A percentile compares a stretch with the other conserved stretches of the same genome.
phyloP scores from a whole-genome alignment of 2,888 invertebrate genomes.

The Melinopterus prodromus region DNA sequence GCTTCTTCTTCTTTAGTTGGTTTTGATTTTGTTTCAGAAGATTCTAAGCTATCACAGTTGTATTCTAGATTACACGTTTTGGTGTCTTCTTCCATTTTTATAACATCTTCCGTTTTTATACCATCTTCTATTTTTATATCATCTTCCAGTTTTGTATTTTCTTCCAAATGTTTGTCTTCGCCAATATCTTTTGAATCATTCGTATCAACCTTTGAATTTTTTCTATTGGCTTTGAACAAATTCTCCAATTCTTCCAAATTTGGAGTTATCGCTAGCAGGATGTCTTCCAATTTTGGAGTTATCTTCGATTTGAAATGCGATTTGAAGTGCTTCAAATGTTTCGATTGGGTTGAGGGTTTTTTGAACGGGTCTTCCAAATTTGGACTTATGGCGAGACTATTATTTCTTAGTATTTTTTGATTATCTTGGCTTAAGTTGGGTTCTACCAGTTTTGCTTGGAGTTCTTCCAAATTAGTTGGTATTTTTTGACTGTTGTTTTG shows the following conservation, averaged over 20 bases:
- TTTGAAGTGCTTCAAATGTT: background rate
- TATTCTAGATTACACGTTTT: background rate
- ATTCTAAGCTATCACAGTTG: background rate
- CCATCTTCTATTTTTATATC: background rate
- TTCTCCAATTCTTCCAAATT: slow-evolving; percentile 4
- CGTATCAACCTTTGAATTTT: background rate
- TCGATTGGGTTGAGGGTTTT: background rate
- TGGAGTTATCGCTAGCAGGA: background rate
- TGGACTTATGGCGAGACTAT: background rate
- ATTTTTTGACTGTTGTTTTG: background rate
- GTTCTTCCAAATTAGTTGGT: background rate
- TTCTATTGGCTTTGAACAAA: background rate
- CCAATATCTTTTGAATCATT: background rate
- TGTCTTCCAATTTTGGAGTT: background rate
- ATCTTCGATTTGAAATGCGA: background rate
- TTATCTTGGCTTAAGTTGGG: background rate
- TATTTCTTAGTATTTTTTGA: background rate
- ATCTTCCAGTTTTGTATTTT: background rate
- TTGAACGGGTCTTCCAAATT: slow-evolving; percentile 4
- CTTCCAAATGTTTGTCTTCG: background rate
- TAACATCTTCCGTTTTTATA: background rate
- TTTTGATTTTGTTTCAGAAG: background rate
- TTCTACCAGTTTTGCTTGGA: background rate
- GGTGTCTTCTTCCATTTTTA: background rate
- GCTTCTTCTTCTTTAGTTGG: background rate